A percentile compares a stretch with the other conserved stretches of the same genome.
Conservation (phyloP, 1,140 invertebrate genomes). For the Brachionus asplanchnoidis region DNA sequence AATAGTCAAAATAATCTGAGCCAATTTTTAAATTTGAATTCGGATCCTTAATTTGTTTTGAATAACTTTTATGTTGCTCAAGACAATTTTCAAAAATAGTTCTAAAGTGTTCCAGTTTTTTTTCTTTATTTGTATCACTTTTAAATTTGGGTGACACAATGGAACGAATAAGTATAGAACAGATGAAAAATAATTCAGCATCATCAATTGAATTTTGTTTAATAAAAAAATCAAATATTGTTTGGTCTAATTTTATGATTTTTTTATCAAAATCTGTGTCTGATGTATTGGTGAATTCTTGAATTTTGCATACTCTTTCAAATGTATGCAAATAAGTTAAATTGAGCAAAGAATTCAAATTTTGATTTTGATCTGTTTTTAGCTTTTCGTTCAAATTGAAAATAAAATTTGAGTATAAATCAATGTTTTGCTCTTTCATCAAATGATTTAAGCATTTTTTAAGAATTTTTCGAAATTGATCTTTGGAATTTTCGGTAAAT, state of each 20-base stretch:
- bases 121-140: background rate
- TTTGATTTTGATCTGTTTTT: background rate
- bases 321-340: background rate
- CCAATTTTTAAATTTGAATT: background rate
- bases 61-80: background rate
- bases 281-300: background rate
- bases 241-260: background rate
- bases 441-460: background rate
- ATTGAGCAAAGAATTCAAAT: background rate
- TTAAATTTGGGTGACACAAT: background rate
- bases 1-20: background rate
- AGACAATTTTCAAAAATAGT: background rate
- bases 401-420: background rate
- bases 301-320: background rate
- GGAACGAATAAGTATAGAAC: background rate
- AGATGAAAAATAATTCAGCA: background rate
- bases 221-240: background rate
- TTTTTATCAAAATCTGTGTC: background rate
- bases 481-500: background rate
- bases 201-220: background rate
- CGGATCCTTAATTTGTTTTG: background rate
- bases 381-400: background rate
- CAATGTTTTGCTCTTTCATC: slow-evolving; percentile 22
- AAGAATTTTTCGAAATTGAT: background rate
- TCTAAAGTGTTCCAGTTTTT: background rate